Percentiles rank a stretch among this genome's conserved stretches.
Conservation (phyloP, 37 sponge, comb jelly and placozoan species). For the Tethya wilhelma region DNA sequence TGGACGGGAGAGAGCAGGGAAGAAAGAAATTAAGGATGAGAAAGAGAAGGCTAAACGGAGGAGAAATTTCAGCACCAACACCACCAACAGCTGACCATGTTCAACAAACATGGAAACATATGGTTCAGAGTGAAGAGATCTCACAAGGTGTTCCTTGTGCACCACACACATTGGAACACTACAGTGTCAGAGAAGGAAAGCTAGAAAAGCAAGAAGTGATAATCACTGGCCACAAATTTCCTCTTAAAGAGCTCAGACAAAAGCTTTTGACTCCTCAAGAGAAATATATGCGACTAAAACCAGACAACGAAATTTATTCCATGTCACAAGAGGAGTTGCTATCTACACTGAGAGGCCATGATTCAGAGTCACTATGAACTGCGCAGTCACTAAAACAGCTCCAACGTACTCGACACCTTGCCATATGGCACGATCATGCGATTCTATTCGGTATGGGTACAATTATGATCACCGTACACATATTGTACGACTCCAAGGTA, state of each 20-base stretch:
- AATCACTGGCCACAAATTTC: conserved; percentile 28
- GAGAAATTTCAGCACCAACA: conserved; percentile 15
- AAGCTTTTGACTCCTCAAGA: conserved; percentile 15
- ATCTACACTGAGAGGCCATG: neutral
- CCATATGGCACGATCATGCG: conserved; percentile 45
- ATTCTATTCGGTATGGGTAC: conserved; percentile 25
- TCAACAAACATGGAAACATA: conserved; percentile 10
- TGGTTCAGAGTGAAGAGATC: conserved; percentile 20
- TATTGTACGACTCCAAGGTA: conserved; percentile 28
- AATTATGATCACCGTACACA: conserved; percentile 35
- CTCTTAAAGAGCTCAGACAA: conserved; percentile 21
- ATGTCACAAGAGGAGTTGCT: conserved; percentile 8
- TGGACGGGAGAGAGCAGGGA: neutral
- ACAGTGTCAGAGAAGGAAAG: neutral
- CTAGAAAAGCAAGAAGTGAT: conserved; percentile 13
- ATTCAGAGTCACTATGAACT: neutral
- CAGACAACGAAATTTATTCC: conserved; percentile 21
- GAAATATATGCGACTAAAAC: conserved; percentile 38
- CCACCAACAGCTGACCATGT: conserved; percentile 8
- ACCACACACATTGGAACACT: neutral
- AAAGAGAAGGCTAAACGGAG: neutral
- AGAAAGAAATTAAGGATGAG: neutral
- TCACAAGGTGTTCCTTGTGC: conserved; percentile 24
- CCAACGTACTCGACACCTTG: conserved; percentile 31
- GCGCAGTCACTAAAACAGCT: neutral